Base-by-base conservation (phyloP, 30 jellyfish, hydroid and myxozoan genomes). In the Chrysaora quinquecirrha region DNA sequence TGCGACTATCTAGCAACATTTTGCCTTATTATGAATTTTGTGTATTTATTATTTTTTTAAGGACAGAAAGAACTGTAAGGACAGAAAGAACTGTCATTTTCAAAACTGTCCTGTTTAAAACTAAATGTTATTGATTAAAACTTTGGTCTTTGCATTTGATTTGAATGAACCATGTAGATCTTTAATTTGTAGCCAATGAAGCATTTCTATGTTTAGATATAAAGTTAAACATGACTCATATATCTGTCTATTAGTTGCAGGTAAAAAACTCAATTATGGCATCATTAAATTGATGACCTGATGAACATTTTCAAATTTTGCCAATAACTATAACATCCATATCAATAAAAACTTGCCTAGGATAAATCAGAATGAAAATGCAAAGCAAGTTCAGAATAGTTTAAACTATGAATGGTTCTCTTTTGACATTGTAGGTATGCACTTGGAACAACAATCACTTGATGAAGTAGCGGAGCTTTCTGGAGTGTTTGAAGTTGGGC, bases 401-500 rank as follows among this genome's bases (percentile, higher is more conserved):
- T n/a, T n/a, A n/a, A n/a, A n/a, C n/a, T n/a, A n/a, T n/a, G n/a
- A n/a, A n/a, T n/a, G n/a, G n/a, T n/a, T n/a, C n/a, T n/a, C n/a
- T n/a, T n/a, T n/a, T n/a, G n/a, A n/a, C n/a, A n/a, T n/a, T n/a
- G n/a, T n/a, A n/a, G n/a, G n/a, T n/a, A n/a, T n/a, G n/a, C n/a
- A n/a, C n/a, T n/a, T n/a, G n/a, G n/a, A n/a, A n/a, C n/a, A n/a
- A n/a, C n/a, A n/a, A n/a, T n/a, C n/a, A n/a, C 54, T 52, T 25
- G 19, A 52, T 52, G 68, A 52, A 52, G 68, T 52, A 52, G 68
- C 68, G 29, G 25, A 52, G 68, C 68, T 52, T 52, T 52, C 68
- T 4, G 68, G 68, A 4, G 68, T 19, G 68, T 4, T 52, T 12
- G 19, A 12, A 52, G 4, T 10, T 52, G 68, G 68, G 9, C 9